These are phyloP conservation scores for Cochlearius cochlearius DNA, from an alignment of 2,113 vertebrate species.

Conservation along the genomic window DNA sequence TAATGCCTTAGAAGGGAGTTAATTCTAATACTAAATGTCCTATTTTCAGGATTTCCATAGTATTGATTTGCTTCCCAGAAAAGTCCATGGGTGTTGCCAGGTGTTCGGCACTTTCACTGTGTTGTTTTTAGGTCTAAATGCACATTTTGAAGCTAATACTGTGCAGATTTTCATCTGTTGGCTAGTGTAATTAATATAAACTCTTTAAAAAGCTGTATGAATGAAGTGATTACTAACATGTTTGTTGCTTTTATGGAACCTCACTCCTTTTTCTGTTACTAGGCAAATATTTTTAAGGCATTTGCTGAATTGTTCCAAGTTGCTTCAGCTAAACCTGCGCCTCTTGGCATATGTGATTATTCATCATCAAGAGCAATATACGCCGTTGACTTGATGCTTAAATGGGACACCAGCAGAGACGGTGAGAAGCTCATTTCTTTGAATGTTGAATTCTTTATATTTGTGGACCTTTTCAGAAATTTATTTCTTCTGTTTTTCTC, in stretches of 20 bases:
- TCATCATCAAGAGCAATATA: conserved; percentile 90
- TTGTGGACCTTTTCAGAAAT: background rate
- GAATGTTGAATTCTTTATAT: background rate
- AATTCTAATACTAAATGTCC: background rate
- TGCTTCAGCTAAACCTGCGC: conserved; percentile 82
- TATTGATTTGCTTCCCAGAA: background rate
- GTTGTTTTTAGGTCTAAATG: background rate
- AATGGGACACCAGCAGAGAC: conserved; percentile 80
- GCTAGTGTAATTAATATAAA: background rate
- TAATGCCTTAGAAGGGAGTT: background rate
- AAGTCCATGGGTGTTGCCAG: background rate
- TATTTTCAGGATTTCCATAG: background rate
- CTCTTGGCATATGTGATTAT: conserved; percentile 86
- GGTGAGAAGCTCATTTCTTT: conserved; percentile 71
- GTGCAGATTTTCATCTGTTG: background rate
- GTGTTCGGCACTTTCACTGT: background rate
- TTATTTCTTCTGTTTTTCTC: background rate
- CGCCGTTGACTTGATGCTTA: conserved; percentile 93
- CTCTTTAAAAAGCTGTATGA: background rate
- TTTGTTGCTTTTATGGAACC: background rate
- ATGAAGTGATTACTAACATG: background rate
- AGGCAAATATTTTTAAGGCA: conserved; percentile 84
- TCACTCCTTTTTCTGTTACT: background rate
- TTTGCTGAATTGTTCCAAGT: conserved; percentile 86
- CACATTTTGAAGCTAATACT: background rate